Percentiles rank a stretch among this genome's conserved stretches.
Conservation (phyloP, 2,113 vertebrate species). For the Hippocampus abdominalis region DNA sequence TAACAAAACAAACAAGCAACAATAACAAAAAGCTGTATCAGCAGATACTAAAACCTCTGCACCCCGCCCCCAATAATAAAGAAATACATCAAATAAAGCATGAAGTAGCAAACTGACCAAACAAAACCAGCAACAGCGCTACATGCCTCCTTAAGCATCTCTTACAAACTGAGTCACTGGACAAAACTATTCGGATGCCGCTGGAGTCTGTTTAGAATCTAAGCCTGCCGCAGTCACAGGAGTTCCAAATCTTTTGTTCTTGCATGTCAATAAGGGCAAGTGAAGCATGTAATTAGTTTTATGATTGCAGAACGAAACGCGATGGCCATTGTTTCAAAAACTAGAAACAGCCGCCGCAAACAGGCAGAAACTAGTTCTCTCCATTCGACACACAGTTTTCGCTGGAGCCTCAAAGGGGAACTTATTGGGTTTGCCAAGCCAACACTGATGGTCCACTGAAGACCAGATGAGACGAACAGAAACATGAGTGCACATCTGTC, state of each 20-base stretch:
- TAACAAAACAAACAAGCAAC: no score
- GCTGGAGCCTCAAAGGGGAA: neutral
- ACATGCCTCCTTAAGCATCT: neutral
- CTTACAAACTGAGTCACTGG: neutral
- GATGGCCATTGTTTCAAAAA: conserved; percentile 16
- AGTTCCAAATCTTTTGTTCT: neutral
- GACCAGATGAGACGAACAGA: conserved; percentile 14
- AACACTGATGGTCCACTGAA: conserved; percentile 8
- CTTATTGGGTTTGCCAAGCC: conserved; percentile 12
- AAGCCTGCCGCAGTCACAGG: neutral
- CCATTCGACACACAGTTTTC: conserved; percentile 7
- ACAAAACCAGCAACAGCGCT: neutral
- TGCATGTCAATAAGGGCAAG: conserved; percentile 7
- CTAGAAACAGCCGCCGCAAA: neutral
- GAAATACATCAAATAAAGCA: no score
- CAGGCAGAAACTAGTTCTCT: conserved; percentile 6
- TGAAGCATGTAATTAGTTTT: neutral
- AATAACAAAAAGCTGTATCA: no score
- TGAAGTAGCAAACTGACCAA: no score
- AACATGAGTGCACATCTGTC: neutral
- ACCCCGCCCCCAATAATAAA: no score
- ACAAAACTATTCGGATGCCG: neutral
- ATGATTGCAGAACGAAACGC: conserved; percentile 1
- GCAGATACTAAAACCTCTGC: no score
- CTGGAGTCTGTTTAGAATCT: neutral